Percentiles rank a stretch among this genome's conserved stretches.
Conservation (phyloP, 2,888 invertebrate species). For the Chrysomela aeneicollis region DNA sequence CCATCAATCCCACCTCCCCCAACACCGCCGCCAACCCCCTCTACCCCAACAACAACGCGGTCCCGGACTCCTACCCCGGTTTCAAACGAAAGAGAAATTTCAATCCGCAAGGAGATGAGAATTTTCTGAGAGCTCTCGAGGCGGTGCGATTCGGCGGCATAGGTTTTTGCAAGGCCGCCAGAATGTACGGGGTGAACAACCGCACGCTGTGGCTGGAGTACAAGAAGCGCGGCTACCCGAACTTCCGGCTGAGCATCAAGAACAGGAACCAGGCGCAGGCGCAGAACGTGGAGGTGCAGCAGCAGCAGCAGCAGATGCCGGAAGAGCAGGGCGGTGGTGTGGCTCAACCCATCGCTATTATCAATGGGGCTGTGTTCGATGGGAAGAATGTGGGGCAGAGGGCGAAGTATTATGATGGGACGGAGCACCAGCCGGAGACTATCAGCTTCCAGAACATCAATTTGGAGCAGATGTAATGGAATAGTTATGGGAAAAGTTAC, state of each 20-base stretch:
- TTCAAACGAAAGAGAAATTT: slow-evolving; percentile 74
- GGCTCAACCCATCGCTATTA: slow-evolving; percentile 69
- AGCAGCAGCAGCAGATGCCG: slow-evolving; percentile 26
- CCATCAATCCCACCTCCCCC: slow-evolving; percentile 59
- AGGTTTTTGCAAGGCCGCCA: slow-evolving; percentile 85
- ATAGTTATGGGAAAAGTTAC: too few relatives aligned
- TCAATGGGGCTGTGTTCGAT: slow-evolving; percentile 72
- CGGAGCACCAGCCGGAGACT: slow-evolving; percentile 44
- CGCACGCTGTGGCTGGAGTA: slow-evolving; percentile 86
- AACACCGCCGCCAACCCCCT: slow-evolving; percentile 42
- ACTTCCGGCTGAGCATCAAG: slow-evolving; percentile 80
- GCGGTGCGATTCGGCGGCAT: slow-evolving; percentile 85
- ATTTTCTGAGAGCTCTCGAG: slow-evolving; percentile 81
- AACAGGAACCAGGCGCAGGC: slow-evolving; percentile 77
- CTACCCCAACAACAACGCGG: slow-evolving; percentile 14
- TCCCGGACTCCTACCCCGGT: slow-evolving; percentile 29
- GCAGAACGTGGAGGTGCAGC: slow-evolving; percentile 57
- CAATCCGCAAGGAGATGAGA: slow-evolving; percentile 84
- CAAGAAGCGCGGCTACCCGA: slow-evolving; percentile 84
- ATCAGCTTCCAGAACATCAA: slow-evolving; percentile 79
- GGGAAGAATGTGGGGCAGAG: slow-evolving; percentile 69
- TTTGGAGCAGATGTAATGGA: slow-evolving; percentile 76
- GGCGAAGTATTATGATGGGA: slow-evolving; percentile 54
- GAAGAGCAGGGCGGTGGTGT: slow-evolving; percentile 40
- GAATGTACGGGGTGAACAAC: slow-evolving; percentile 86